These are phyloP conservation scores for Gallinago nigripennis DNA, from an alignment of 2,797 vertebrate genomes.

Conservation along the genomic window DNA sequence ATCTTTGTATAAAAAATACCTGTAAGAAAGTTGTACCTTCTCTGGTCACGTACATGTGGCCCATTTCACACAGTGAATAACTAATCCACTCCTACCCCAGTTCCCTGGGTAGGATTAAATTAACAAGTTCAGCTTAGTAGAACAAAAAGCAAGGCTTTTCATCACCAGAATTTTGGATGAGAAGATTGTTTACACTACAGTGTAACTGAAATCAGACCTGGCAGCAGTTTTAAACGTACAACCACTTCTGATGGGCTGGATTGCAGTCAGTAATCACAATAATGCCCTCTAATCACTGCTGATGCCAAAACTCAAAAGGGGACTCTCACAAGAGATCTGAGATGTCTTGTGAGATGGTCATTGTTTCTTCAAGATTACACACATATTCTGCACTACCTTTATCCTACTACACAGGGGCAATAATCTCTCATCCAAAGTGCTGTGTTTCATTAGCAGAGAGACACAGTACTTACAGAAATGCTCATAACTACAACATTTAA, in stretches of 20 bases:
- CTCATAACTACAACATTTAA: accelerated
- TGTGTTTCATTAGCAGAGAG: background rate
- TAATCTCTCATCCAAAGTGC: background rate
- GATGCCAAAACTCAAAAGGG: background rate
- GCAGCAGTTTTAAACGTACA: background rate
- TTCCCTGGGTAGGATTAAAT: background rate
- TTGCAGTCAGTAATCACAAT: background rate
- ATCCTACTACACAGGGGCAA: background rate
- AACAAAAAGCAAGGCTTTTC: background rate
- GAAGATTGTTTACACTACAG: background rate
- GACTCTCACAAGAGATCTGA: background rate
- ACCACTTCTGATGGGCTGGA: background rate
- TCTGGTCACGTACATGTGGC: background rate
- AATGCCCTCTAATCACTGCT: background rate
- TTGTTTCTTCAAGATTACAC: background rate
- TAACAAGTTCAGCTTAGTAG: background rate
- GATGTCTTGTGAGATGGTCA: background rate
- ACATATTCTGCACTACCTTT: background rate
- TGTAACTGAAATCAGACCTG: background rate
- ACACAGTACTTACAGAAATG: background rate
- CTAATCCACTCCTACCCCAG: background rate
- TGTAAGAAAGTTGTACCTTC: background rate
- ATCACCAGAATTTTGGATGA: background rate
- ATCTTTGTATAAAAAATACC: background rate
- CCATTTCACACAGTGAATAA: background rate